Conservation (phyloP, 2,797 vertebrate species). For the Lycodopsis pacificus region DNA sequence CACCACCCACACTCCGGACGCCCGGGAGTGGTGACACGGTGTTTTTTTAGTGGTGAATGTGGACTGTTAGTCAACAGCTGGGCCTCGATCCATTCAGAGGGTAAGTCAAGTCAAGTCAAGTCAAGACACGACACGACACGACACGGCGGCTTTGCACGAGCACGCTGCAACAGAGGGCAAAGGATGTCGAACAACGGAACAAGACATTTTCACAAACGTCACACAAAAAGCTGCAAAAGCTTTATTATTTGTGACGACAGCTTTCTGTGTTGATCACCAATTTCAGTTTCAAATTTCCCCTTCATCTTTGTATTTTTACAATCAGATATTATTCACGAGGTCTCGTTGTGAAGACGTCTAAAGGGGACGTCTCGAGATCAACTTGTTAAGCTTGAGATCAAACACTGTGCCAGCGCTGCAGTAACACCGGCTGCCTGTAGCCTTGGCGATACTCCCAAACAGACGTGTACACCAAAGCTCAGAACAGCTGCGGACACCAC, state of each 20-base stretch:
- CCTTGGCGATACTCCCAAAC: not conserved
- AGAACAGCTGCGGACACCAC: no score
- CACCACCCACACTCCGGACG: slow-evolving; percentile 69
- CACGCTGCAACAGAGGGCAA: slow-evolving; percentile 19
- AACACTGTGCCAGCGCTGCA: not conserved
- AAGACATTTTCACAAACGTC: not conserved
- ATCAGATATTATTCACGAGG: no score
- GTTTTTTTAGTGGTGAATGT: slow-evolving; percentile 68
- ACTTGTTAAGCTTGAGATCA: not conserved
- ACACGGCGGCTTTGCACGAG: slow-evolving; percentile 52
- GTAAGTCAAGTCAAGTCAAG: slow-evolving; percentile 64
- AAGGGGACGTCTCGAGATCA: not conserved
- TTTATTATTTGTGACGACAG: not conserved
- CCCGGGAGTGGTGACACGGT: slow-evolving; percentile 72
- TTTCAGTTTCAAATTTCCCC: not conserved
- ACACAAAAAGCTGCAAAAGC: not conserved
- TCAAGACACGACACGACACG: slow-evolving; percentile 64
- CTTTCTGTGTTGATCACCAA: not conserved
- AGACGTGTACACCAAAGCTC: not conserved
- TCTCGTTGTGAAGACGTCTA: no score
- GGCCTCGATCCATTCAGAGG: slow-evolving; percentile 48
- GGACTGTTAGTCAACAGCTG: slow-evolving; percentile 76
- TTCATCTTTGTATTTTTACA: not conserved
- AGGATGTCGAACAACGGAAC: not conserved
- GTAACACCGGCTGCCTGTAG: not conserved